phyloP scores from a whole-genome alignment of 1,140 invertebrate genomes.

The Polypedilum vanderplanki region DNA sequence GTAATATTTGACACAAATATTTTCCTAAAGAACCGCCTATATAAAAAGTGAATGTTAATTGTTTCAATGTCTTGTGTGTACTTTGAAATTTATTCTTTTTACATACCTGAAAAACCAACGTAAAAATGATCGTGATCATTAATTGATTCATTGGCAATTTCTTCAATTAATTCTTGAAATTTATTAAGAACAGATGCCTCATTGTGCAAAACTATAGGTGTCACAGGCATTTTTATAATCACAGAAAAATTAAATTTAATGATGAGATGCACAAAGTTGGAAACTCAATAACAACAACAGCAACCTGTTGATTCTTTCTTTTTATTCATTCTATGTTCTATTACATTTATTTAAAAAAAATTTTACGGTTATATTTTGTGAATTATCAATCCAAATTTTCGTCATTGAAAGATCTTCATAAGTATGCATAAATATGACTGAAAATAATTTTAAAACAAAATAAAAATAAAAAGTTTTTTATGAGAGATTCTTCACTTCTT shows the following conservation, averaged over 20 bases:
- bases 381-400: no score
- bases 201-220: background rate
- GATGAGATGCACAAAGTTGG: background rate
- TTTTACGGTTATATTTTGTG: no score
- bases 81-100: background rate
- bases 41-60: slow-evolving; percentile 32
- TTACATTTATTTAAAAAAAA: no score
- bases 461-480: no score
- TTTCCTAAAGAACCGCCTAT: slow-evolving; percentile 85
- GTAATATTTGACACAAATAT: slow-evolving; percentile 65
- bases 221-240: background rate
- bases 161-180: background rate
- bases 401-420: no score
- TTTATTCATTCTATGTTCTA: no score
- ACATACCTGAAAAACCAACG: background rate
- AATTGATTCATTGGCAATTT: background rate
- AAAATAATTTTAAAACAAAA: no score
- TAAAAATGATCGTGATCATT: background rate
- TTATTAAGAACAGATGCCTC: background rate
- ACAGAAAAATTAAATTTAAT: background rate
- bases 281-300: background rate
- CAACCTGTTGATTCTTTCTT: slow-evolving; percentile 1
- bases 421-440: no score
- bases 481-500: no score
- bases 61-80: background rate